Percentiles rank a stretch among this genome's conserved stretches.
These are phyloP conservation scores for Zeugodacus cucurbitae DNA, from an alignment of 1,140 invertebrate species.

Conservation along the genomic window DNA sequence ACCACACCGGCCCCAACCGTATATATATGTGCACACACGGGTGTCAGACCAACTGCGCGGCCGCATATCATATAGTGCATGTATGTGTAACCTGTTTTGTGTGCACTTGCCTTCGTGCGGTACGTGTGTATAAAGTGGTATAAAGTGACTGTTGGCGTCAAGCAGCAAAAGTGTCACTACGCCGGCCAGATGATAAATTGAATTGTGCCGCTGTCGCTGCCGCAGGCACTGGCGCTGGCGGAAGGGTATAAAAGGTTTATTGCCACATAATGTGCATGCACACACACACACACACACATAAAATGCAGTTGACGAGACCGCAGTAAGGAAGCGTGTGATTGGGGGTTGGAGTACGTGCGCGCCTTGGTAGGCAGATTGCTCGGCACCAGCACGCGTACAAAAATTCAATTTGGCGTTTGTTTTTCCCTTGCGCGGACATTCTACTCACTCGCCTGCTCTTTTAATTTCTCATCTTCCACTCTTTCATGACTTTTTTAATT, in stretches of 20 bases:
- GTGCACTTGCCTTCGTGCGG: not conserved
- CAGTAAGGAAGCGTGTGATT: not conserved
- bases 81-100: not conserved
- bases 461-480: not conserved
- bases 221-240: not conserved
- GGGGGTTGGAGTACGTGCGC: not conserved
- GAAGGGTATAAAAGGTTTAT: not conserved
- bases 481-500: not conserved
- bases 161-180: not conserved
- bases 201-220: not conserved
- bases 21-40: too few relatives aligned
- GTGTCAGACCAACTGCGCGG: not conserved
- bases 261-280: not conserved
- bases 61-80: not conserved
- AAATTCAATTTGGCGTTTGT: not conserved
- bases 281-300: not conserved
- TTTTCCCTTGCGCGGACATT: not conserved
- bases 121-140: too few relatives aligned
- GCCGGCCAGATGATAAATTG: conserved; percentile 29
- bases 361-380: not conserved
- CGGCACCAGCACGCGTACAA: not conserved
- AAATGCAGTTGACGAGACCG: not conserved
- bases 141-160: not conserved
- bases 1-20: not conserved
- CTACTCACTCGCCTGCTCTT: not conserved